Conservation (phyloP, 2,797 vertebrate genomes). For the Labeo calbasu region DNA sequence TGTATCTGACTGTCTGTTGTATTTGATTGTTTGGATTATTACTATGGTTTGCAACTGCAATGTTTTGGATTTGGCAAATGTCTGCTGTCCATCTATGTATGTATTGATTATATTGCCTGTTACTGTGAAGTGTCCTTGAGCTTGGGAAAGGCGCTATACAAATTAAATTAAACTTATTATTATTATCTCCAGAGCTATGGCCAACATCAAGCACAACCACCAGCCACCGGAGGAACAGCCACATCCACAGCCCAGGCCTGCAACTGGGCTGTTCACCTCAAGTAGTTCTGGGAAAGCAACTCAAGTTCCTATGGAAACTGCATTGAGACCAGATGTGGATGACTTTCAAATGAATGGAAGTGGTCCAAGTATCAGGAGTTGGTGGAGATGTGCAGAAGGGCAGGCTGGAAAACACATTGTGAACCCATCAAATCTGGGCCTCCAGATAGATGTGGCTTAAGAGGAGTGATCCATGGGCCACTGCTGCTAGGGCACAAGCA, state of each 20-base stretch:
- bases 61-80: too few relatives aligned
- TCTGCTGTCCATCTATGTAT: too few relatives aligned
- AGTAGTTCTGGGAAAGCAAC: not conserved
- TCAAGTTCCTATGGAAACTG: not conserved
- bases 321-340: not conserved
- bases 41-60: too few relatives aligned
- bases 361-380: not conserved
- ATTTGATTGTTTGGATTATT: too few relatives aligned
- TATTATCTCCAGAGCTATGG: too few relatives aligned
- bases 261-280: not conserved
- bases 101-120: too few relatives aligned
- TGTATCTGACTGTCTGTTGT: too few relatives aligned
- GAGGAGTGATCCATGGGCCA: not conserved
- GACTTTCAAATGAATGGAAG: not conserved
- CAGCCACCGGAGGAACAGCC: not conserved
- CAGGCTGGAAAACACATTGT: not conserved
- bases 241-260: not conserved
- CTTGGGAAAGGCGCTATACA: too few relatives aligned
- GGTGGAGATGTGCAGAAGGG: not conserved
- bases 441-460: not conserved
- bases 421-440: not conserved
- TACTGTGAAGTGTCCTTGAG: too few relatives aligned
- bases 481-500: not conserved
- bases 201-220: too few relatives aligned
- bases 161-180: too few relatives aligned